Conservation (phyloP, 2,888 invertebrate species). For the Pollenia amentaria region DNA sequence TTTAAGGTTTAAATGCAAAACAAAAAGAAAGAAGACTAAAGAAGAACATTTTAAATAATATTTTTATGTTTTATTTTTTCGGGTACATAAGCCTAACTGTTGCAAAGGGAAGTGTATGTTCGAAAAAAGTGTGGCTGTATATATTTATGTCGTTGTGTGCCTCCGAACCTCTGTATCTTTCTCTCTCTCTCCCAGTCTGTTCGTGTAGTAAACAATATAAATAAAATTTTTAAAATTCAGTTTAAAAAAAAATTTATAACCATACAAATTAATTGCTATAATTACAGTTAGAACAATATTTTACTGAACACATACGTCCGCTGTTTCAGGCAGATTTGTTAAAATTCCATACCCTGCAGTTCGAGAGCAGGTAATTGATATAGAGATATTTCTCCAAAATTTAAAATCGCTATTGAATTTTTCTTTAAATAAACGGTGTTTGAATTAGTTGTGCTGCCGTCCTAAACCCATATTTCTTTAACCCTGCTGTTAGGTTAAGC, state of each 20-base stretch:
- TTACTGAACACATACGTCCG: neutral
- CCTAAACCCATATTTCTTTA: no score
- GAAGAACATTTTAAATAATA: neutral
- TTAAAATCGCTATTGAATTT: no score
- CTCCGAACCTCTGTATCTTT: neutral
- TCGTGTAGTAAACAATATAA: neutral
- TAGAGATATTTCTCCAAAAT: no score
- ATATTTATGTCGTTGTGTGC: neutral
- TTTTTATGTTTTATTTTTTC: neutral
- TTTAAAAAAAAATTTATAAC: constrained; percentile 52
- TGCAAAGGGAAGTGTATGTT: neutral
- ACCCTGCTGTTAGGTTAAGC: no score
- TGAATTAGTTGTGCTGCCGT: no score
- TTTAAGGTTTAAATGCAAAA: constrained; percentile 50
- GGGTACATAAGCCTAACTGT: neutral
- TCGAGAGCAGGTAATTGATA: no score
- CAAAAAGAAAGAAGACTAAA: constrained; percentile 5
- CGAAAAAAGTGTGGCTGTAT: neutral
- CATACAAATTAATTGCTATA: constrained; percentile 69
- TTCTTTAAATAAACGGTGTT: no score
- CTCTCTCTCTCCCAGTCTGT: neutral
- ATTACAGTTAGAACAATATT: constrained; percentile 44
- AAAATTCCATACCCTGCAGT: no score
- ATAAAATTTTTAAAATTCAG: constrained; percentile 9
- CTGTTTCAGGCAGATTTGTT: no score